These are phyloP conservation scores for Trematomus loennbergii DNA, from an alignment of 2,113 vertebrate genomes.

Conservation along the genomic window DNA sequence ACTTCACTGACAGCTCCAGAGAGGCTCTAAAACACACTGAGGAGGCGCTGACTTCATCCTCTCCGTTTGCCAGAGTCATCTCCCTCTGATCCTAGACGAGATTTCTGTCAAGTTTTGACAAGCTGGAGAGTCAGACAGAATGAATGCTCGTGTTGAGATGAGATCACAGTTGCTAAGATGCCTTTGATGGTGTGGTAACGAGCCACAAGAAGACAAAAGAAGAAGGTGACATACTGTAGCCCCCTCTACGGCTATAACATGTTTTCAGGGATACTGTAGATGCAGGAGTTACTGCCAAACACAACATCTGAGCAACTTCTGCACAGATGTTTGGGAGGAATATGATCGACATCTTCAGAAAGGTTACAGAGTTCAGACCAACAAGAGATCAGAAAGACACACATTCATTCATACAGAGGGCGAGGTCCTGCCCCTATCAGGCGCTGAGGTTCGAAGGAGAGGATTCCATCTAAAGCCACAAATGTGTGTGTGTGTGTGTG, in stretches of 20 bases:
- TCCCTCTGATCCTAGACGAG: slow-evolving; percentile 24
- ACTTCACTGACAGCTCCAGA: slow-evolving; percentile 66
- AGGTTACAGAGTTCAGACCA: slow-evolving; percentile 64
- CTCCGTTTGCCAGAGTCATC: slow-evolving; percentile 57
- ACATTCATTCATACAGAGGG: slow-evolving; percentile 52
- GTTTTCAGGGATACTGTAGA: slow-evolving; percentile 24
- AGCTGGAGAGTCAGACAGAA: slow-evolving; percentile 62
- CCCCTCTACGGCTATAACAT: slow-evolving; percentile 21
- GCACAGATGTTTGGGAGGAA: slow-evolving; percentile 42
- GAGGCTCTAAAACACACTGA: slow-evolving; percentile 43
- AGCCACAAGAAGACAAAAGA: slow-evolving; percentile 57
- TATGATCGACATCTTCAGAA: slow-evolving; percentile 50
- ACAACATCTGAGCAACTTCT: slow-evolving; percentile 22
- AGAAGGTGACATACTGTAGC: slow-evolving; percentile 29
- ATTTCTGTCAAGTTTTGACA: slow-evolving; percentile 70
- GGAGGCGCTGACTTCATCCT: slow-evolving; percentile 64
- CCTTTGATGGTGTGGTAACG: slow-evolving; percentile 50
- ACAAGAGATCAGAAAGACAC: slow-evolving; percentile 49
- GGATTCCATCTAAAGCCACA: slow-evolving; percentile 77
- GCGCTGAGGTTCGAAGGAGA: slow-evolving; percentile 71
- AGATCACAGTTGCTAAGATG: slow-evolving; percentile 55
- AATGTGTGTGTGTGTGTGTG: slow-evolving; percentile 26
- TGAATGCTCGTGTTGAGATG: slow-evolving; percentile 39
- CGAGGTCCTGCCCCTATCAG: slow-evolving; percentile 66
- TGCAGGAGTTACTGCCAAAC: slow-evolving; percentile 35